Evolutionary conservation across 2,888 invertebrate species (phyloP).

Genomic region (Eupithecia dodoneata): DNA sequence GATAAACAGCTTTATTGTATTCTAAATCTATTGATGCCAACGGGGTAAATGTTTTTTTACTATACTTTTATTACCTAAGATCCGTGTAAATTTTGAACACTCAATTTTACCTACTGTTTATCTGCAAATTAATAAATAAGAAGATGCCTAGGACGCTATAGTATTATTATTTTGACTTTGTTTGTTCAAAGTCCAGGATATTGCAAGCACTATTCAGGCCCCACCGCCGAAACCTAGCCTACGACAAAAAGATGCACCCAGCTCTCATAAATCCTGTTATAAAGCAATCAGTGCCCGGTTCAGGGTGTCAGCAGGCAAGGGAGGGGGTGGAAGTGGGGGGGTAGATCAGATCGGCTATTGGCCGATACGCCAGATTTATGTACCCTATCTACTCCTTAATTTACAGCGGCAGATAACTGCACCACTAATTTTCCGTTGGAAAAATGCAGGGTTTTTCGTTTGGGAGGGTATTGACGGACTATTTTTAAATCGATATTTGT

Average conservation of each 20-base stretch:
- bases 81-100: no score
- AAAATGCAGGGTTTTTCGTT: slow-evolving; percentile 10
- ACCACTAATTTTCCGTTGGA: slow-evolving; percentile 39
- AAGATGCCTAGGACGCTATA: background rate
- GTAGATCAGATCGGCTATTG: slow-evolving; percentile 58
- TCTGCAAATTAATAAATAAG: background rate
- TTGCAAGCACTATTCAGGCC: background rate
- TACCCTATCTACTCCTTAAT: slow-evolving; percentile 58
- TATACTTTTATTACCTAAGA: no score
- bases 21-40: no score
- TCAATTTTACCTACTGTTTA: background rate
- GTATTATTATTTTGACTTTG: background rate
- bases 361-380: slow-evolving; percentile 65
- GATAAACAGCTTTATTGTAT: no score
- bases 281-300: slow-evolving; percentile 42
- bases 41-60: no score
- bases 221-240: background rate
- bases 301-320: slow-evolving; percentile 43
- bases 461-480: background rate
- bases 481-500: background rate
- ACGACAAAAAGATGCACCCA: slow-evolving; percentile 14
- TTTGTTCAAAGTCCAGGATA: background rate
- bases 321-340: slow-evolving; percentile 30
- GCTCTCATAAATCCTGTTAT: slow-evolving; percentile 32
- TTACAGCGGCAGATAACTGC: slow-evolving; percentile 48